Conservation (phyloP, 2,113 vertebrate genomes). For the Plecturocebus donacophilus region DNA sequence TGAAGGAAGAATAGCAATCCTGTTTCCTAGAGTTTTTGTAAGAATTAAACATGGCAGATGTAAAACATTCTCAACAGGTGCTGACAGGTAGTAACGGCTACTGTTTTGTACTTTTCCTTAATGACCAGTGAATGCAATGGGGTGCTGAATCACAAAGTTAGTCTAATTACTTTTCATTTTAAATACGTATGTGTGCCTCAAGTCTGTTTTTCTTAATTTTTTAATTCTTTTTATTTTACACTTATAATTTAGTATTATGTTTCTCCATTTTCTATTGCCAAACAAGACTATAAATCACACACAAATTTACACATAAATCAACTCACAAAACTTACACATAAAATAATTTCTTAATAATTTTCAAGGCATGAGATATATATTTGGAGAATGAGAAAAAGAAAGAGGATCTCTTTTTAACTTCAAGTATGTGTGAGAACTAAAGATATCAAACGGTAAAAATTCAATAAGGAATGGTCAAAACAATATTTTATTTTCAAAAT, state of each 20-base stretch:
- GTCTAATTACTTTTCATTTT: background rate
- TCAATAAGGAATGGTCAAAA: background rate
- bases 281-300: background rate
- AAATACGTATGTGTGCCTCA: background rate
- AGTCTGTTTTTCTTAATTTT: background rate
- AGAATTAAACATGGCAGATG: background rate
- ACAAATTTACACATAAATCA: background rate
- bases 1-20: background rate
- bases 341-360: background rate
- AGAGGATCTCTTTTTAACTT: background rate
- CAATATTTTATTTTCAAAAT: background rate
- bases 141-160: background rate
- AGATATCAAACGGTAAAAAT: background rate
- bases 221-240: background rate
- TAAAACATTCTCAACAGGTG: background rate
- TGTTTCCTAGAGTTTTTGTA: background rate
- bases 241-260: background rate
- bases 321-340: background rate
- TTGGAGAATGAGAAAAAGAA: background rate
- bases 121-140: background rate
- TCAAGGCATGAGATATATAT: background rate
- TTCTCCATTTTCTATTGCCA: background rate
- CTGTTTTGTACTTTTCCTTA: background rate
- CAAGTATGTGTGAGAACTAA: background rate
- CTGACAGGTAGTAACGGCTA: no score